Evolutionary conservation across 1,140 invertebrate genomes (phyloP), one percentile per base, ranked within the genome.

Genomic region (Drosophila bocki): DNA sequence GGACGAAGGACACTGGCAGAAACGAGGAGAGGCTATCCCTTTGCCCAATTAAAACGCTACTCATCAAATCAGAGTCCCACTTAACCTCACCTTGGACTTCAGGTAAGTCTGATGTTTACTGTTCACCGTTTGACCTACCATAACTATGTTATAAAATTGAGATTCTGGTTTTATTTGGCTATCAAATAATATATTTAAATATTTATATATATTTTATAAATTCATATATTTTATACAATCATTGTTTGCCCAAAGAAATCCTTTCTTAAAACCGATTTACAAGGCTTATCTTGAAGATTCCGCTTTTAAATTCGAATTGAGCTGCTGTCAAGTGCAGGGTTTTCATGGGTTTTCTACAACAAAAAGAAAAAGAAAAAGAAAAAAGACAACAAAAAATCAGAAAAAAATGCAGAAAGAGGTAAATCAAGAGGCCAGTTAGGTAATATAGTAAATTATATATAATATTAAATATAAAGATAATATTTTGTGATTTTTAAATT

Each of bases 261-360:
- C 13, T 1, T 7, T 15, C 11, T 19, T 13, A 13, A 13, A 1
- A 0, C n/a, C 50, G 7, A 54, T 15, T 19, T 37, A 37, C 33
- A 15, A 8, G 5, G 19, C 33, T 56, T 39, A 56, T n/a, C 13
- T 39, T 0, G 6, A 19, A 22, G 35, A 56, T n/a, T 37, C 0
- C 13, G 19, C 53, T 15, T 19, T 22, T 22, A 9, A 15, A 22
- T 39, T 54, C 13, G 9, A 19, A 15, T 9, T 54, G 33, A 54
- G 56, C 32, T 51, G 45, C 61, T 67, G 48, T 67, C 67, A 45
- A 70, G 48, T 53, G 61, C 61, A 70, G 62, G 29, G 22, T 53
- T 69, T 65, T 15, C 22, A 44, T 32, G 12, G 44, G 26, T 29
- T 29, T 29, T 29, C 26, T 9, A 35, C 19, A 35, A 22, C 13